Conservation (phyloP, 2,888 invertebrate species). For the Zaprionus obscuricornis region DNA sequence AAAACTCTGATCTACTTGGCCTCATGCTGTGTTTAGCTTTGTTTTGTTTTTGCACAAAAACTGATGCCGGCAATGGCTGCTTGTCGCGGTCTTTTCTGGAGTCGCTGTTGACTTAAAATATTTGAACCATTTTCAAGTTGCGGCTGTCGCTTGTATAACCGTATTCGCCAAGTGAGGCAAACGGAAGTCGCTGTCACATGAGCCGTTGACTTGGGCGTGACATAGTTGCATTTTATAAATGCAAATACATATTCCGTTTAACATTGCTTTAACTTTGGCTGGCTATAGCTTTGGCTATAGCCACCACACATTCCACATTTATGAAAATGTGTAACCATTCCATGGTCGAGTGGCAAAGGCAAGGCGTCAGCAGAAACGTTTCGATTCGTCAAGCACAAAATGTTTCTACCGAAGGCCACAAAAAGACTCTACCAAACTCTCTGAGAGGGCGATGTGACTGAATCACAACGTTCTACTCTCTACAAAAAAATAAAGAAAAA, state of each 20-base stretch:
- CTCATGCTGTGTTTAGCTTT: slow-evolving; percentile 59
- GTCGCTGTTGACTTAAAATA: slow-evolving; percentile 26
- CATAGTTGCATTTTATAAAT: slow-evolving; percentile 77
- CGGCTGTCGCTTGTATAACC: slow-evolving; percentile 13
- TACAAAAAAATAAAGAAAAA: too few relatives aligned
- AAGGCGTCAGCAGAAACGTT: slow-evolving; percentile 35
- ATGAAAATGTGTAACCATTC: slow-evolving; percentile 67
- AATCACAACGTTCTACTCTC: too few relatives aligned
- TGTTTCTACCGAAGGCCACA: slow-evolving; percentile 42
- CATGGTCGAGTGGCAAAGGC: slow-evolving; percentile 46
- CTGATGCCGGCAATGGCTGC: slow-evolving; percentile 39
- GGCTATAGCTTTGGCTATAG: slow-evolving; percentile 11
- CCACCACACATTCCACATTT: slow-evolving; percentile 49
- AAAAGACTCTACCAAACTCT: slow-evolving; percentile 6
- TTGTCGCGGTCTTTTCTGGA: background rate
- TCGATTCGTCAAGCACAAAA: slow-evolving; percentile 44
- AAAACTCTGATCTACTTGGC: slow-evolving; percentile 28
- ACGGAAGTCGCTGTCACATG: slow-evolving; percentile 66
- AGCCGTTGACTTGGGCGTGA: slow-evolving; percentile 68
- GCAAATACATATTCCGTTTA: slow-evolving; percentile 60
- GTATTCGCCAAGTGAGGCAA: slow-evolving; percentile 39
- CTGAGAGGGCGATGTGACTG: background rate
- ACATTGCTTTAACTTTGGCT: slow-evolving; percentile 1
- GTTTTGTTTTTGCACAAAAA: slow-evolving; percentile 44
- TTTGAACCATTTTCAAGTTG: slow-evolving; percentile 34